Evolutionary conservation across 2,888 invertebrate genomes (phyloP), one percentile per base, ranked within the genome.

Genomic region (Thymelicus lineola): DNA sequence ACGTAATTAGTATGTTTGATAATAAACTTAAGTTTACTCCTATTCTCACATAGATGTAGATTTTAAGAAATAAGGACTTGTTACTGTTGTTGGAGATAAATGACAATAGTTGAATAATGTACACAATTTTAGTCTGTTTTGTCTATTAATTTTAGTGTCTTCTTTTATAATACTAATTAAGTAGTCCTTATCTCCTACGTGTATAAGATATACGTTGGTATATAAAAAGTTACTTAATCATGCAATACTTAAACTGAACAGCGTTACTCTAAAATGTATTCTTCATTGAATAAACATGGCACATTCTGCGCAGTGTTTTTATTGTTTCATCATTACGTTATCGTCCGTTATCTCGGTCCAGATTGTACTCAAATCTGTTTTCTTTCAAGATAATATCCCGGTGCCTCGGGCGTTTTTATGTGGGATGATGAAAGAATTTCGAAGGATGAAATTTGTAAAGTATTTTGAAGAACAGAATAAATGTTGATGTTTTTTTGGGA

Each of bases 351-450:
- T 68, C 68, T 68, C 55, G 7, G 17, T 68, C 62, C 55, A 55
- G 68, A 57, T 55, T 57, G 57, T 68, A 61, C 57, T 62, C 35
- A 62, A 68, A 68, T 68, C 68, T 68, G 57, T 62, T 68, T 57
- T 62, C 46, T 36, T 68, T 62, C 17, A 46, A 62, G 62, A 68
- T 62, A 48, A 57, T 60, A 48, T 48, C 46, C 36, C 35, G 66
- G 57, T 20, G 65, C 65, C 64, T 65, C 57, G n/a, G 53, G 36
- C 58, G 48, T 58, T 59, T 58, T 65, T 35, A 14, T 46, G 36
- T 66, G 38, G 20, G 46, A 20, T 66, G 58, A 58, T 35, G 57
- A 66, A 50, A 50, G 17, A 50, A 1, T 28, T 58, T 66, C 10
- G 20, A 55, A 65, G 20, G 20, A 62, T 20, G 15, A 48, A n/a